phyloP scores from a whole-genome alignment of 2,797 vertebrate genomes.

The Columba guinea region DNA sequence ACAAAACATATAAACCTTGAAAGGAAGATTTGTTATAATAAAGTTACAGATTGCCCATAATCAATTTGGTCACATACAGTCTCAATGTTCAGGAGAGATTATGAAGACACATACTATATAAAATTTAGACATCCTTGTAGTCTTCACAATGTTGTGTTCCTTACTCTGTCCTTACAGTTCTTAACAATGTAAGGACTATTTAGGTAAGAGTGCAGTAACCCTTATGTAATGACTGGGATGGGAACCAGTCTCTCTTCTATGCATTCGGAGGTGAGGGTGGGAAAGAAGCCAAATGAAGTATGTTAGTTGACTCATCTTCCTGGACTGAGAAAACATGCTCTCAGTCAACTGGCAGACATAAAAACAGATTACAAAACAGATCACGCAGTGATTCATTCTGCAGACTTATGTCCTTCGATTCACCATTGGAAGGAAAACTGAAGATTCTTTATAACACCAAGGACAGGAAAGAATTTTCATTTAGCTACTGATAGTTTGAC shows the following conservation, averaged over 20 bases:
- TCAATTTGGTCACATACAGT: not conserved
- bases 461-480: not conserved
- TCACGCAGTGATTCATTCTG: not conserved
- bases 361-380: not conserved
- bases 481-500: not conserved
- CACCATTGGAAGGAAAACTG: not conserved
- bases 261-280: not conserved
- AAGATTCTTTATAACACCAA: not conserved
- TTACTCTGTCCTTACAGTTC: not conserved
- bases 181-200: not conserved
- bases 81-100: not conserved
- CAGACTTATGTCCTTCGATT: not conserved
- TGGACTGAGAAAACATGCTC: not conserved
- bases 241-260: not conserved
- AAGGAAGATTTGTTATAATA: not conserved
- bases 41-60: not conserved
- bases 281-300: not conserved
- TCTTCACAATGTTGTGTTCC: not conserved
- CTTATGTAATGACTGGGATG: not conserved
- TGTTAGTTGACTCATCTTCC: not conserved
- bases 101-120: rapidly evolving
- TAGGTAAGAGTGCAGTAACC: not conserved
- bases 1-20: not conserved
- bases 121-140: not conserved
- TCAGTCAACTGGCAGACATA: not conserved